phyloP scores from a whole-genome alignment of 2,797 vertebrate species.

The Selene dorsalis region DNA sequence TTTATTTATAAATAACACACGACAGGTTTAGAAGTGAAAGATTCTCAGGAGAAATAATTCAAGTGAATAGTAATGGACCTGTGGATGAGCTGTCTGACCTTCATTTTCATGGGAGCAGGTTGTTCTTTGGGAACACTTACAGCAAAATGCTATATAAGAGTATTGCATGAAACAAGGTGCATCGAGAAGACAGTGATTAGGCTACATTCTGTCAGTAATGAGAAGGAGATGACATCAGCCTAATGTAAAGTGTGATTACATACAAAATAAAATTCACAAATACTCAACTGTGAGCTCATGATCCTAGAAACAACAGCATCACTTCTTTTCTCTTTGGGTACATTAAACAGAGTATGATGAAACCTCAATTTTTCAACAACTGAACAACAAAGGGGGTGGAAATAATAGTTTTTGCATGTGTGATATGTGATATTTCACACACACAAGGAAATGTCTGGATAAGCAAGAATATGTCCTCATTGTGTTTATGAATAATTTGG shows the following conservation, averaged over 20 bases:
- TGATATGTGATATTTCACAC: conserved; percentile 30
- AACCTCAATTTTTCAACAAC: conserved; percentile 27
- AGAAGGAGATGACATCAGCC: conserved; percentile 33
- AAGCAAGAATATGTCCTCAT: conserved; percentile 20
- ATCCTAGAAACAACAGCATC: conserved; percentile 32
- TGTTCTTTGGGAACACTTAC: conserved; percentile 15
- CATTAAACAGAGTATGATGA: conserved; percentile 45
- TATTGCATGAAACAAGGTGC: conserved; percentile 21
- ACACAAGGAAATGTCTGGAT: conserved; percentile 1
- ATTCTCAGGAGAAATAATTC: neutral
- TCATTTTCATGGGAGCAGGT: conserved; percentile 36
- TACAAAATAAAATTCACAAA: conserved; percentile 53
- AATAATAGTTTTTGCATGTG: conserved; percentile 33
- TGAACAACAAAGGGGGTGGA: conserved; percentile 24
- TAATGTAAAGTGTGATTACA: conserved; percentile 37
- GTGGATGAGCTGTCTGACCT: conserved; percentile 34
- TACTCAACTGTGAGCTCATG: conserved; percentile 41
- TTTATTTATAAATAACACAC: conserved; percentile 28
- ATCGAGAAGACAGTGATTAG: neutral
- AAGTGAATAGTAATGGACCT: conserved; percentile 24
- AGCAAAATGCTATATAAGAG: conserved; percentile 11
- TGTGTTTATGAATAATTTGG: conserved; percentile 33
- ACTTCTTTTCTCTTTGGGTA: conserved; percentile 30
- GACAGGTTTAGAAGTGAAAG: neutral
- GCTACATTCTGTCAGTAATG: conserved; percentile 20